phyloP scores from a whole-genome alignment of 2,888 invertebrate species.

The Crocallis elinguaria region DNA sequence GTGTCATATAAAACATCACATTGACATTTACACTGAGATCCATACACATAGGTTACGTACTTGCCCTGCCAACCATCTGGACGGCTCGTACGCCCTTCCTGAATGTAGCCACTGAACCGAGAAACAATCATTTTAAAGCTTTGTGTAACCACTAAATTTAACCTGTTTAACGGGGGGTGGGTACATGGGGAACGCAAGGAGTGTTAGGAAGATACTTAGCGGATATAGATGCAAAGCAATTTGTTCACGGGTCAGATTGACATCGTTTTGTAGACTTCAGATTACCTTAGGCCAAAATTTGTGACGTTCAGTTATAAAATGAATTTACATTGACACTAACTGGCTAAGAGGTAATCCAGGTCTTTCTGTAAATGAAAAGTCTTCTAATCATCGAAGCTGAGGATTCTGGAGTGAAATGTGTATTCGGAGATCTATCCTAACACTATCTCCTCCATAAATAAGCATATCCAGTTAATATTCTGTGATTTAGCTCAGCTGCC shows the following conservation, averaged over 20 bases:
- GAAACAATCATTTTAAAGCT: slow-evolving; percentile 75
- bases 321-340: slow-evolving; percentile 3
- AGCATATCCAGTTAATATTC: slow-evolving; percentile 61
- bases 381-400: slow-evolving; percentile 29
- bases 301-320: slow-evolving; percentile 4
- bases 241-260: slow-evolving; percentile 29
- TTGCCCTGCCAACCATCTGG: slow-evolving; percentile 99
- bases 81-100: slow-evolving; percentile 99
- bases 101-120: slow-evolving; percentile 98
- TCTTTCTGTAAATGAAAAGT: slow-evolving; percentile 29
- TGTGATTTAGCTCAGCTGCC: slow-evolving; percentile 75
- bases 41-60: slow-evolving; percentile 90
- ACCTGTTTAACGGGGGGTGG: slow-evolving; percentile 54
- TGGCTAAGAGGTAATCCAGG: slow-evolving; percentile 30
- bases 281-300: slow-evolving; percentile 45
- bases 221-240: slow-evolving; percentile 73
- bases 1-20: slow-evolving; percentile 72
- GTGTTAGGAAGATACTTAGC: slow-evolving; percentile 50
- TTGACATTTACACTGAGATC: slow-evolving; percentile 75
- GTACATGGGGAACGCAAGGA: slow-evolving; percentile 55
- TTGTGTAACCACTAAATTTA: slow-evolving; percentile 53
- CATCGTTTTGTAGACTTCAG: slow-evolving; percentile 39
- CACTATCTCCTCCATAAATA: slow-evolving; percentile 46
- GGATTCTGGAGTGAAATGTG: slow-evolving; percentile 53
- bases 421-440: slow-evolving; percentile 45